Conservation (phyloP, 2,113 vertebrate species). For the Leptobrachium ailaonicum region DNA sequence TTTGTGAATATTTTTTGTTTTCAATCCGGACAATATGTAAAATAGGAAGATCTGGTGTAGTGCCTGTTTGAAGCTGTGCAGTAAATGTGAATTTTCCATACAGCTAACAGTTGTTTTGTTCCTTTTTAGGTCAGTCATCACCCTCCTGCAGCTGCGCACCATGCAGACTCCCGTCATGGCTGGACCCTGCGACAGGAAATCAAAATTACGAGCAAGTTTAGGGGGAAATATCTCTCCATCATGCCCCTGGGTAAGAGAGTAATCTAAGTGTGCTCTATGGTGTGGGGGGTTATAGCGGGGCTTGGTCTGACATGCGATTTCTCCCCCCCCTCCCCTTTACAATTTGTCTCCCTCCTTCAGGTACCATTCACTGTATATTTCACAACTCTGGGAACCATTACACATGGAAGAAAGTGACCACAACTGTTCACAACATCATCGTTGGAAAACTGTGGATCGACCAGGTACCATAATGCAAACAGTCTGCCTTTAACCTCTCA, state of each 20-base stretch:
- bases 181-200: constrained; percentile 94
- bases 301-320: too few species aligned
- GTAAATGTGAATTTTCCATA: too few species aligned
- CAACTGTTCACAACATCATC: constrained; percentile 96
- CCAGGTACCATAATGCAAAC: constrained; percentile 74
- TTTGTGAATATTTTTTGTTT: too few species aligned
- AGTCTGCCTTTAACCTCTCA: not conserved
- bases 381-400: constrained; percentile 90
- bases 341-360: constrained; percentile 58
- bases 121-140: constrained; percentile 89
- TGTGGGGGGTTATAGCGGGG: too few species aligned
- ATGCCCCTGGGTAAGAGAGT: constrained; percentile 88
- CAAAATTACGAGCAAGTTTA: constrained; percentile 94
- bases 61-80: too few species aligned
- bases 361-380: constrained; percentile 93
- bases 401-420: constrained; percentile 97
- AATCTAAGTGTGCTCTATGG: not conserved
- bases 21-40: too few species aligned
- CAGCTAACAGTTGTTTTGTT: not conserved
- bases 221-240: constrained; percentile 98
- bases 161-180: constrained; percentile 85
- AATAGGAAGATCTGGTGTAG: too few species aligned
- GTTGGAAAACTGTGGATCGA: constrained; percentile 98
- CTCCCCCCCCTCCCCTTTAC: too few species aligned
- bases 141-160: constrained; percentile 91